Evolutionary conservation across 2,797 vertebrate species (phyloP).

Genomic region (Falco peregrinus): DNA sequence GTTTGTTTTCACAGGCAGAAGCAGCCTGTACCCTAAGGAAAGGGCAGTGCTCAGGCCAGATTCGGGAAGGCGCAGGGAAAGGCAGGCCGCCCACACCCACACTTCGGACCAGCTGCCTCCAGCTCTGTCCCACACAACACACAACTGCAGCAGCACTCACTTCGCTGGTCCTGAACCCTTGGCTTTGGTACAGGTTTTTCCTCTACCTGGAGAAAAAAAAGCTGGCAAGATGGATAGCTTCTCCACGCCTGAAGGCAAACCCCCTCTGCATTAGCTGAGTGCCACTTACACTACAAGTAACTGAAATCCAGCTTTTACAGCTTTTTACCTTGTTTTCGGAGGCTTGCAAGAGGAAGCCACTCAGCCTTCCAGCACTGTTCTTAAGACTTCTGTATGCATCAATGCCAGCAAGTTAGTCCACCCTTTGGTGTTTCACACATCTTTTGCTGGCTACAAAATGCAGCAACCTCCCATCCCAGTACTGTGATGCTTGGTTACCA

Average conservation of each 20-base stretch:
- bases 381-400: background rate
- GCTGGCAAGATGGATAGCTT: background rate
- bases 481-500: background rate
- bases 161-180: background rate
- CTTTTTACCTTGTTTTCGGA: background rate
- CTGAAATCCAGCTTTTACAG: background rate
- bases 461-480: background rate
- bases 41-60: background rate
- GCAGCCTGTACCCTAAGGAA: background rate
- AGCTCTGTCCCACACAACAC: background rate
- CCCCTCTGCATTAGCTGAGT: background rate
- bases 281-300: background rate
- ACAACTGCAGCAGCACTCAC: background rate
- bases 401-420: background rate
- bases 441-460: background rate
- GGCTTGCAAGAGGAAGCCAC: background rate
- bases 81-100: fast-evolving
- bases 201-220: background rate
- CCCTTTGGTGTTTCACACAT: background rate
- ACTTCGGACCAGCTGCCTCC: background rate
- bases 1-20: background rate
- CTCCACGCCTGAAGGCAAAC: background rate
- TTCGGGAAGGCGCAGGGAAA: background rate
- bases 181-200: background rate
- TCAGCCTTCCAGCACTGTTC: background rate